phyloP scores from a whole-genome alignment of 30 jellyfish, hydroid and myxozoan genomes.

The Clytia hemisphaerica region DNA sequence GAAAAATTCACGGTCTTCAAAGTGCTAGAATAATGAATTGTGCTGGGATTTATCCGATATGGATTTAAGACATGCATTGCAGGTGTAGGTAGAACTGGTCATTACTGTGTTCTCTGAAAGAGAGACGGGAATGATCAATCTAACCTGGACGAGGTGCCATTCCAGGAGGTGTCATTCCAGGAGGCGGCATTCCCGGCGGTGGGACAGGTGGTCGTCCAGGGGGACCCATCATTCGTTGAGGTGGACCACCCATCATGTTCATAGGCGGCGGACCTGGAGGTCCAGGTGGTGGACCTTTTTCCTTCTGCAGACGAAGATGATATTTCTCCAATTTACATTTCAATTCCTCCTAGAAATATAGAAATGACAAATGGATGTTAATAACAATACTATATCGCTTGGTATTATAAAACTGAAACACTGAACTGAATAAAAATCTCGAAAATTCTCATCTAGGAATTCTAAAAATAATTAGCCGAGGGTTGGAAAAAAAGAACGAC shows the following conservation, averaged over 20 bases:
- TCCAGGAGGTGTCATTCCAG: too few relatives aligned
- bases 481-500: background rate
- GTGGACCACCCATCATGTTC: too few relatives aligned
- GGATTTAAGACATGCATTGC: too few relatives aligned
- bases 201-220: conserved; percentile 41
- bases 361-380: background rate
- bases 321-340: background rate
- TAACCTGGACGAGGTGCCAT: too few relatives aligned
- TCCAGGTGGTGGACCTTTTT: background rate
- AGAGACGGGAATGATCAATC: too few relatives aligned
- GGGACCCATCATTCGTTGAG: conserved; percentile 6
- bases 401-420: too few relatives aligned
- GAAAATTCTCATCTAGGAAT: background rate
- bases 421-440: background rate
- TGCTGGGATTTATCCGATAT: too few relatives aligned
- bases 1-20: too few relatives aligned
- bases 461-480: background rate
- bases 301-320: too few relatives aligned
- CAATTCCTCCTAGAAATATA: conserved; percentile 7
- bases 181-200: conserved; percentile 21
- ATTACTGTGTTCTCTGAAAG: too few relatives aligned
- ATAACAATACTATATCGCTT: background rate
- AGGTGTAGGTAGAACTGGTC: too few relatives aligned
- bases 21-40: too few relatives aligned
- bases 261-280: conserved; percentile 38